phyloP scores from a whole-genome alignment of 2,888 invertebrate genomes.

The Colletes collaris region DNA sequence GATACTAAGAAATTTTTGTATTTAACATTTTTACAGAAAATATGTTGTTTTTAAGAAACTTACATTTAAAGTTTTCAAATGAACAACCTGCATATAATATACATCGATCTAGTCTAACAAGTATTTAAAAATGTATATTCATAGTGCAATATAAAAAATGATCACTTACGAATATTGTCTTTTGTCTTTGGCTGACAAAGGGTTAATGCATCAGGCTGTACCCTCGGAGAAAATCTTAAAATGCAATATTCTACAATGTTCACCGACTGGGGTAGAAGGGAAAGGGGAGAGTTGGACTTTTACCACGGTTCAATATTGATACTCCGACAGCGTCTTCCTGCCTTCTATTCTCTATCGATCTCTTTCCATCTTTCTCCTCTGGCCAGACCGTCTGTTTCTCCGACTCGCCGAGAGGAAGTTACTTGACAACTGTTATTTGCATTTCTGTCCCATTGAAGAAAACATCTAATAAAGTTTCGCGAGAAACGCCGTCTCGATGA shows the following conservation, averaged over 20 bases:
- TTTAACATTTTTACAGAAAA: too few relatives aligned
- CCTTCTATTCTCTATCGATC: conserved; percentile 65
- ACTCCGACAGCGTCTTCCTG: conserved; percentile 70
- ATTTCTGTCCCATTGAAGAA: conserved; percentile 80
- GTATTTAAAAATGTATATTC: too few relatives aligned
- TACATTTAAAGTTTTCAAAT: too few relatives aligned
- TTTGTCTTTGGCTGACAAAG: conserved; percentile 63
- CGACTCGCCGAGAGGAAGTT: conserved; percentile 69
- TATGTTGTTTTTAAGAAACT: too few relatives aligned
- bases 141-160: too few relatives aligned
- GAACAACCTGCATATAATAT: too few relatives aligned
- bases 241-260: conserved; percentile 75
- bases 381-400: conserved; percentile 36
- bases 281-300: conserved; percentile 69
- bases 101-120: too few relatives aligned
- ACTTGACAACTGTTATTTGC: conserved; percentile 80
- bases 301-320: conserved; percentile 78
- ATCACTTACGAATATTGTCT: too few relatives aligned
- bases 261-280: conserved; percentile 56
- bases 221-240: conserved; percentile 68
- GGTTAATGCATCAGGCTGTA: conserved; percentile 69
- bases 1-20: too few relatives aligned
- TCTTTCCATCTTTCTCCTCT: conserved; percentile 39
- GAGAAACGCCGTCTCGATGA: conserved; percentile 65
- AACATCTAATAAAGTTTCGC: conserved; percentile 79